phyloP scores from a whole-genome alignment of 2,888 invertebrate genomes.

The Agrochola macilenta region DNA sequence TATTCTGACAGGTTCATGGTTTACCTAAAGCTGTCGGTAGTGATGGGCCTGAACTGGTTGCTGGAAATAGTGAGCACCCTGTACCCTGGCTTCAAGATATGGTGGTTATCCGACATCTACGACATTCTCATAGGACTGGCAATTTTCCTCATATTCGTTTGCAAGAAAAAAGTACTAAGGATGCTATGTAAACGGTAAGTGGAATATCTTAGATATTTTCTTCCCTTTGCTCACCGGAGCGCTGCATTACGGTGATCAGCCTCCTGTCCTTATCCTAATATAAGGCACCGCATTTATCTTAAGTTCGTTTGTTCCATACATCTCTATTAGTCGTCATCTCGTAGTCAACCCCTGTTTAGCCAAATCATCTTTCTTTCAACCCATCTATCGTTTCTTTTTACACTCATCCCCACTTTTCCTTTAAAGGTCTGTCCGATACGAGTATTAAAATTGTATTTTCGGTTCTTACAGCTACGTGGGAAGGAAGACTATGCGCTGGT shows the following conservation, averaged over 20 bases:
- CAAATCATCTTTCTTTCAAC: not conserved
- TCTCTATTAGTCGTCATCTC: not conserved
- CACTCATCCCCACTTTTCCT: not conserved
- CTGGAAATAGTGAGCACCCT: conserved; percentile 81
- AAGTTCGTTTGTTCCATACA: no score
- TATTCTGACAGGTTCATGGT: conserved; percentile 79
- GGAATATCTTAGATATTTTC: not conserved
- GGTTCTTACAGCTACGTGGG: conserved; percentile 52
- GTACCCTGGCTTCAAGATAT: conserved; percentile 72
- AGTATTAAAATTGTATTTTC: not conserved
- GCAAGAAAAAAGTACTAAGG: conserved; percentile 79
- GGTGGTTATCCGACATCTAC: conserved; percentile 80
- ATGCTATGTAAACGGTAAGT: conserved; percentile 77
- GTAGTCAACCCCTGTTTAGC: not conserved
- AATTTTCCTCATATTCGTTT: conserved; percentile 85
- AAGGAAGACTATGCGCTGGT: conserved; percentile 45
- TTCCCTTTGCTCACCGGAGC: not conserved
- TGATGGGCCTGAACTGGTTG: conserved; percentile 87
- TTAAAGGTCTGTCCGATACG: not conserved
- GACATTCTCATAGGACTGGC: conserved; percentile 82
- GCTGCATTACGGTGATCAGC: not conserved
- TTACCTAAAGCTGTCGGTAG: conserved; percentile 83
- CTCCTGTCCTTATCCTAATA: not conserved
- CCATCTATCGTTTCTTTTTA: not conserved
- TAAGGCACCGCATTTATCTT: no score